Base-by-base conservation (phyloP, 1,140 invertebrate genomes). In the Bombus cullumanus region DNA sequence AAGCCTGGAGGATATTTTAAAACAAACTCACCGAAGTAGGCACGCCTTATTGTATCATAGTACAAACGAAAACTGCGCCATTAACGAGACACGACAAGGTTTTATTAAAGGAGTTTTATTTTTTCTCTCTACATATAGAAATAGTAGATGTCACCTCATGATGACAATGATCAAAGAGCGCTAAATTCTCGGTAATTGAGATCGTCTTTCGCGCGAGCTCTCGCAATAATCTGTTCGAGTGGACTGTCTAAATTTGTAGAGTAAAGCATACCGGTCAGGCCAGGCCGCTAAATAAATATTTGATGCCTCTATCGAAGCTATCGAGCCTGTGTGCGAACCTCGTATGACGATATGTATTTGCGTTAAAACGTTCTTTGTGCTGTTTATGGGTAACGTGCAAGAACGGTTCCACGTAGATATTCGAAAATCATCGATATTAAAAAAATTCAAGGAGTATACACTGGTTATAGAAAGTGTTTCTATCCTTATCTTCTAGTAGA, bases 1-100 rank as follows among this genome's bases (percentile, higher is more conserved):
- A 57, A 85, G 83, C 88, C 87, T 88, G 85, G 85, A 86, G 88
- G 89, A 90, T 92, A 90, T 92, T 91, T 92, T 89, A 88, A 92
- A 92, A 91, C 83, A 91, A 88, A 90, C 75, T 59, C 89, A 6
- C 71, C 74, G 64, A 73, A 85, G 87, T 82, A 91, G 80, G 66
- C 81, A 34, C 77, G 85, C 79, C 92, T 92, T 91, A 92, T 92
- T 87, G 86, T 89, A 90, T 92, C 91, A 43, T 57, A 91, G 81
- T 88, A 90, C 88, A 88, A 88, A 89, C 86, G 83, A 91, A 75
- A 89, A 88, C 86, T 73, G 86, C 73, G 78, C 79, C 84, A 85
- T 87, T 88, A 91, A 92, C 86, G 81, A 81, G 43, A 31, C 62
- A 66, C 74, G 81, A 86, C 78, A 64, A 80, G 31, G 22, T 73